Evolutionary conservation across 2,888 invertebrate species (phyloP).

Genomic region (Ophioninae sp.): DNA sequence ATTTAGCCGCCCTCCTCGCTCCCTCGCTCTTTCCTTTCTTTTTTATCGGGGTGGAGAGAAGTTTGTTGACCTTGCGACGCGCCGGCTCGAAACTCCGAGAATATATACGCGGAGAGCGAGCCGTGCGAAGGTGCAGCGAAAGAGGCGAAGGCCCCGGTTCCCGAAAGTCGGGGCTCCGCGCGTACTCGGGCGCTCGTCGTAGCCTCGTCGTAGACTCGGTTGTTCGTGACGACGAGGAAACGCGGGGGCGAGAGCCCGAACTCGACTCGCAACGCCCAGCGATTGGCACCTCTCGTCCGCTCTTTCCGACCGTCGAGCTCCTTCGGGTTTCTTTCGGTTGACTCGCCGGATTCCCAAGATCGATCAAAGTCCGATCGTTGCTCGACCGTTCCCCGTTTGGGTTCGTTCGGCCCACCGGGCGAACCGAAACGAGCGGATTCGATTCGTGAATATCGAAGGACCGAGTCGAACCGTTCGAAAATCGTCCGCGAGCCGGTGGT

Average conservation of each 20-base stretch:
- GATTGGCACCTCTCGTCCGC: constrained; percentile 17
- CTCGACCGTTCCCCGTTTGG: too few relatives aligned
- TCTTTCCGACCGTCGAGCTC: neutral
- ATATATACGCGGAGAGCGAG: constrained; percentile 47
- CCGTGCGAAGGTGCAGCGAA: constrained; percentile 44
- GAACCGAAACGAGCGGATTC: too few relatives aligned
- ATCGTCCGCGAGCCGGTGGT: too few relatives aligned
- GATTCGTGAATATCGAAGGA: too few relatives aligned
- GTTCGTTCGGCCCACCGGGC: too few relatives aligned
- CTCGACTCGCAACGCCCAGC: neutral
- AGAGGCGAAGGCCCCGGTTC: constrained; percentile 56
- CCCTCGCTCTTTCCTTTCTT: constrained; percentile 45
- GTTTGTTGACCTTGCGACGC: constrained; percentile 69
- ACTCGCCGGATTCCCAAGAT: too few relatives aligned
- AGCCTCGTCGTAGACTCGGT: constrained; percentile 41
- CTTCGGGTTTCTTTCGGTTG: too few relatives aligned
- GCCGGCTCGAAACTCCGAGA: constrained; percentile 65
- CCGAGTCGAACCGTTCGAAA: too few relatives aligned
- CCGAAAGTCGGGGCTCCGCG: constrained; percentile 37
- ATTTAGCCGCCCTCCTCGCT: constrained; percentile 20
- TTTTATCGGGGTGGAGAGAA: constrained; percentile 61
- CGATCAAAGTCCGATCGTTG: too few relatives aligned
- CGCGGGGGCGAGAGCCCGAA: constrained; percentile 50
- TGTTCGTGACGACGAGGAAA: constrained; percentile 59
- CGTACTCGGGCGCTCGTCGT: constrained; percentile 10